These are phyloP conservation scores for Anagrus nilaparvatae DNA, from an alignment of 1,140 invertebrate species.

Conservation along the genomic window DNA sequence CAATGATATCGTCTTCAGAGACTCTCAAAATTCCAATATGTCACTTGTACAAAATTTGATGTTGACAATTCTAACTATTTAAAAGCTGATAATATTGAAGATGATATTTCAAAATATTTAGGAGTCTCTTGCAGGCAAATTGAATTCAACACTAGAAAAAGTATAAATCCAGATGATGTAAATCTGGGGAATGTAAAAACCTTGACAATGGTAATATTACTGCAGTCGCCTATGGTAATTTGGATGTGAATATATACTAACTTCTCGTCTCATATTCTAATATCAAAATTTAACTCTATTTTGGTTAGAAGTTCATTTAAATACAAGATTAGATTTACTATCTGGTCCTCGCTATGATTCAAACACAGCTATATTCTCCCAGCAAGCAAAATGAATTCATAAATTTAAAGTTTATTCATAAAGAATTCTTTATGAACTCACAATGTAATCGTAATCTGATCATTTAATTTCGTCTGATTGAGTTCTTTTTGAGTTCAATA, in stretches of 20 bases:
- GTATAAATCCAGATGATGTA: constrained; percentile 45
- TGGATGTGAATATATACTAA: not conserved
- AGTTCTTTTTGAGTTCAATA: too few species aligned
- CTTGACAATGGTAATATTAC: constrained; percentile 51
- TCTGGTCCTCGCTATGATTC: constrained; percentile 77
- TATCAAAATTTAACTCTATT: constrained; percentile 71
- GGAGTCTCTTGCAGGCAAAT: constrained; percentile 35
- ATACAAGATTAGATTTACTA: constrained; percentile 60
- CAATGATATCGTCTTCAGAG: too few species aligned
- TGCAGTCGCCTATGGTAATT: too few species aligned
- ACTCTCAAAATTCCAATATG: too few species aligned
- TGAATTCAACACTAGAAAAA: constrained; percentile 25
- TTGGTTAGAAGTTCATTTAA: constrained; percentile 71
- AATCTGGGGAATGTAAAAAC: constrained; percentile 61
- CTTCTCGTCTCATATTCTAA: constrained; percentile 1
- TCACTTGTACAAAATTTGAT: too few species aligned
- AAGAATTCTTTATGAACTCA: too few species aligned
- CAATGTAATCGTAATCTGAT: too few species aligned
- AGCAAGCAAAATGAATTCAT: constrained; percentile 86
- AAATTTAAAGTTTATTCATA: too few species aligned
- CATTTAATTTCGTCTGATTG: too few species aligned
- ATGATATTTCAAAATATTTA: constrained; percentile 20
- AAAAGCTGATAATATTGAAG: too few species aligned
- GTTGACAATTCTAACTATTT: too few species aligned
- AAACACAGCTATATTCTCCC: constrained; percentile 76